Percentiles rank a stretch among this genome's conserved stretches.
phyloP scores from a whole-genome alignment of 2,888 invertebrate species.

The Cacoxenus indagator region DNA sequence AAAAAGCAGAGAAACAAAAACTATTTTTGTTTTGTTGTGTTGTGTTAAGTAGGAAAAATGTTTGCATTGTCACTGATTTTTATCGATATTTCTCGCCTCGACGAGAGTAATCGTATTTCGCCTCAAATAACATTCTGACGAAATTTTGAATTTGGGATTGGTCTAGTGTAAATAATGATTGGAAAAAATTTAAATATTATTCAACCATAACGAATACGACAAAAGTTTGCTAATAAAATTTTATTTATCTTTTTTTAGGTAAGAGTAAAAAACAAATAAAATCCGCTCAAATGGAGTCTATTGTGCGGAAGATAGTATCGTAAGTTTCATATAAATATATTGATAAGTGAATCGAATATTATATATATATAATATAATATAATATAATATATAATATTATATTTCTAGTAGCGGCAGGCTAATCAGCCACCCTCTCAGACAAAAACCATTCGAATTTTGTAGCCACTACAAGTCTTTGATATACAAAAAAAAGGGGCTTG shows the following conservation, averaged over 20 bases:
- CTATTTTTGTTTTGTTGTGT: neutral
- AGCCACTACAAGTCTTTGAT: too few relatives aligned
- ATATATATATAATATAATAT: too few relatives aligned
- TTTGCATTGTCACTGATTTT: conserved; percentile 20
- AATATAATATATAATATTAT: too few relatives aligned
- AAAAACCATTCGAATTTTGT: too few relatives aligned
- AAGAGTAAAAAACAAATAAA: neutral
- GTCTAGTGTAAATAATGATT: conserved; percentile 13
- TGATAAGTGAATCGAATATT: too few relatives aligned
- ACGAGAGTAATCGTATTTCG: too few relatives aligned
- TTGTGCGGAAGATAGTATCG: too few relatives aligned
- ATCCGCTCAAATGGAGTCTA: neutral
- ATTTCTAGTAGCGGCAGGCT: too few relatives aligned
- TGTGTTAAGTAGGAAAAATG: neutral
- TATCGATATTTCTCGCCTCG: neutral
- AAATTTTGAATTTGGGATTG: neutral
- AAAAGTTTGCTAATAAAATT: neutral
- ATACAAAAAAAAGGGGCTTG: too few relatives aligned
- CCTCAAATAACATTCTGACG: conserved; percentile 15
- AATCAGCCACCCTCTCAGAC: too few relatives aligned
- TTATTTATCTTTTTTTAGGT: conserved; percentile 4
- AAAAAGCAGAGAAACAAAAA: too few relatives aligned
- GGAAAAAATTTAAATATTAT: conserved; percentile 10
- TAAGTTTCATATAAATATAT: too few relatives aligned
- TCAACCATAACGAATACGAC: neutral